Evolutionary conservation across 2,888 invertebrate species (phyloP).

Genomic region (Euzetes globulus): DNA sequence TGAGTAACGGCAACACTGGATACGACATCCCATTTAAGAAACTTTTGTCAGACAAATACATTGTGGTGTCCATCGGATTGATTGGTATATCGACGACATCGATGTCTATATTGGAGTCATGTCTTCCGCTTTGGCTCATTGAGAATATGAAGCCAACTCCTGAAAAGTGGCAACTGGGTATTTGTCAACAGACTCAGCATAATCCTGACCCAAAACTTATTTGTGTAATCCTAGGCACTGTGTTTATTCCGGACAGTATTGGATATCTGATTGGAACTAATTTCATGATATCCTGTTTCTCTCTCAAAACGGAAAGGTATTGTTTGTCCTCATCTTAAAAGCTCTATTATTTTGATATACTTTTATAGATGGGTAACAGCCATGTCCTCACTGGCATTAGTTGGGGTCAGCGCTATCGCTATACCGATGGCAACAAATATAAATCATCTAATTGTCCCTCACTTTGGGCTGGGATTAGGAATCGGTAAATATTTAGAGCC

Average conservation of each 20-base stretch:
- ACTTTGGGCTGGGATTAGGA: slow-evolving; percentile 69
- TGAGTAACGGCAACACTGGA: background rate
- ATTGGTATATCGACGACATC: slow-evolving; percentile 71
- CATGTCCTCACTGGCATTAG: slow-evolving; percentile 55
- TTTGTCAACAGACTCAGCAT: slow-evolving; percentile 45
- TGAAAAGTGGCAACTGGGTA: slow-evolving; percentile 50
- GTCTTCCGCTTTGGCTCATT: slow-evolving; percentile 72
- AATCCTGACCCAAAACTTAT: too few species aligned
- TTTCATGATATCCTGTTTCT: slow-evolving; percentile 56
- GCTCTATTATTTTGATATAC: background rate
- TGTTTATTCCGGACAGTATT: slow-evolving; percentile 75
- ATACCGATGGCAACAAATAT: slow-evolving; percentile 59
- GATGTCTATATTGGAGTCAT: slow-evolving; percentile 74
- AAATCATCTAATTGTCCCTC: slow-evolving; percentile 61
- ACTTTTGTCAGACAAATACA: slow-evolving; percentile 38
- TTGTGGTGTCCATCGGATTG: slow-evolving; percentile 47
- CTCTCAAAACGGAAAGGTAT: background rate
- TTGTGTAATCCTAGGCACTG: slow-evolving; percentile 56
- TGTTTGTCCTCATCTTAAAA: background rate
- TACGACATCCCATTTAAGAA: slow-evolving; percentile 28
- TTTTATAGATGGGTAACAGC: slow-evolving; percentile 56
- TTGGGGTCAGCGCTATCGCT: slow-evolving; percentile 58
- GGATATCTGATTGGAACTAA: slow-evolving; percentile 76
- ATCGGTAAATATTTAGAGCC: slow-evolving; percentile 54
- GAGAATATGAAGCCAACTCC: slow-evolving; percentile 56